phyloP scores from a whole-genome alignment of 2,797 vertebrate species.

The Poecilia gillii region DNA sequence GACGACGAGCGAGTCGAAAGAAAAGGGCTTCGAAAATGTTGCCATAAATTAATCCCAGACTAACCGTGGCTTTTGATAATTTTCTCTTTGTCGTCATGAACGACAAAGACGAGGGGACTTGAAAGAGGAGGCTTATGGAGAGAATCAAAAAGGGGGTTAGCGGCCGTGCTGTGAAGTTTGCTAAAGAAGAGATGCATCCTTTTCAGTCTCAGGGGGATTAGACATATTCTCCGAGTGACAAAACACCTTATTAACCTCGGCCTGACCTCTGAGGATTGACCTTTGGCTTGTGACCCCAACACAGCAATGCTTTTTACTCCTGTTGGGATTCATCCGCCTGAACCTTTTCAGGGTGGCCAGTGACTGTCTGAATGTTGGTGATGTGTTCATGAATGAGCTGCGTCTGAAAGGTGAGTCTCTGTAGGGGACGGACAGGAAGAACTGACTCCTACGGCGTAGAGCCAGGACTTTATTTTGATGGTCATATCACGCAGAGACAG shows the following conservation, averaged over 20 bases:
- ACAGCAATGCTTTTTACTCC: constrained; percentile 52
- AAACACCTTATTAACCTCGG: constrained; percentile 80
- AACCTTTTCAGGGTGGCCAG: constrained; percentile 60
- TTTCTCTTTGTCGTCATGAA: constrained; percentile 56
- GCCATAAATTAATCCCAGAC: constrained; percentile 69
- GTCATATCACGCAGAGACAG: background rate
- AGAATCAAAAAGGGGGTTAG: constrained; percentile 38
- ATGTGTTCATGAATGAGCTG: background rate
- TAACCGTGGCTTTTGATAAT: constrained; percentile 67
- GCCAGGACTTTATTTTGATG: background rate
- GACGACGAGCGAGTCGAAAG: constrained; percentile 48
- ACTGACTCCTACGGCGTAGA: background rate
- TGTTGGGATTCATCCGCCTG: constrained; percentile 61
- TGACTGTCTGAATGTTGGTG: constrained; percentile 19
- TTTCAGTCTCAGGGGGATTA: constrained; percentile 80
- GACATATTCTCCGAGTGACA: constrained; percentile 77
- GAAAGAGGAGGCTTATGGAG: constrained; percentile 52
- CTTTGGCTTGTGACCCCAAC: constrained; percentile 76
- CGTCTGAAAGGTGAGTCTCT: background rate
- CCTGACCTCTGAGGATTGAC: constrained; percentile 76
- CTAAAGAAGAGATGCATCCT: constrained; percentile 69
- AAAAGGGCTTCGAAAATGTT: constrained; percentile 66
- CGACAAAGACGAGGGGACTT: constrained; percentile 62
- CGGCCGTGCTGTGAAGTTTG: constrained; percentile 60
- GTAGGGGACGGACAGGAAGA: background rate